Conservation (phyloP, 1,140 invertebrate species). For the Euschistus heros region DNA sequence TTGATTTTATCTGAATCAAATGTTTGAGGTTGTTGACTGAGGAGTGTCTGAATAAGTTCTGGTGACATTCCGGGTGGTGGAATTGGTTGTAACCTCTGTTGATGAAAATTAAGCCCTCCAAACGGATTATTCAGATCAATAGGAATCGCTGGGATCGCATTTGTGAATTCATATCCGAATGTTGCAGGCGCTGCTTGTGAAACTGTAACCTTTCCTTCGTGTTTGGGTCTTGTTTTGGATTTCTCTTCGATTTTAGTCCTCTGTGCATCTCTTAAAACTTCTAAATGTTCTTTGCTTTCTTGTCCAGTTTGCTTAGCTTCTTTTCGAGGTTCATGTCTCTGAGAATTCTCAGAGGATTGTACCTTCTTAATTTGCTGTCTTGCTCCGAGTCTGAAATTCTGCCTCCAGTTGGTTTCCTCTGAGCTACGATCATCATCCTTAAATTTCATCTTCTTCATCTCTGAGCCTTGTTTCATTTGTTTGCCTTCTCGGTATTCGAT, state of each 20-base stretch:
- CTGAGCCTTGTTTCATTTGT: neutral
- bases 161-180: too few relatives aligned
- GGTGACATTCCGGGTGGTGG: conserved; percentile 21
- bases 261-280: neutral
- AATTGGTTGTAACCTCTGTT: neutral
- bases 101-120: neutral
- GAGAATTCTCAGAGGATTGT: neutral
- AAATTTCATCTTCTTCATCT: conserved; percentile 6
- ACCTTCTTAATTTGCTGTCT: conserved; percentile 18
- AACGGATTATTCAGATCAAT: neutral
- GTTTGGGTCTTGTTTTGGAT: too few relatives aligned
- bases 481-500: neutral
- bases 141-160: neutral
- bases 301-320: neutral
- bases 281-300: conserved; percentile 5
- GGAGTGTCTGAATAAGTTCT: conserved; percentile 21
- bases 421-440: neutral
- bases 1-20: conserved; percentile 14
- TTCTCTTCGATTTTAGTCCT: neutral
- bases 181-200: too few relatives aligned
- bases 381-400: neutral
- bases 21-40: conserved; percentile 20
- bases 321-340: neutral
- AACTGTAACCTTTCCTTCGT: too few relatives aligned
- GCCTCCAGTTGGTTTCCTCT: too few relatives aligned